These are phyloP conservation scores for Chromis chromis DNA, from an alignment of 2,797 vertebrate genomes.

Conservation along the genomic window DNA sequence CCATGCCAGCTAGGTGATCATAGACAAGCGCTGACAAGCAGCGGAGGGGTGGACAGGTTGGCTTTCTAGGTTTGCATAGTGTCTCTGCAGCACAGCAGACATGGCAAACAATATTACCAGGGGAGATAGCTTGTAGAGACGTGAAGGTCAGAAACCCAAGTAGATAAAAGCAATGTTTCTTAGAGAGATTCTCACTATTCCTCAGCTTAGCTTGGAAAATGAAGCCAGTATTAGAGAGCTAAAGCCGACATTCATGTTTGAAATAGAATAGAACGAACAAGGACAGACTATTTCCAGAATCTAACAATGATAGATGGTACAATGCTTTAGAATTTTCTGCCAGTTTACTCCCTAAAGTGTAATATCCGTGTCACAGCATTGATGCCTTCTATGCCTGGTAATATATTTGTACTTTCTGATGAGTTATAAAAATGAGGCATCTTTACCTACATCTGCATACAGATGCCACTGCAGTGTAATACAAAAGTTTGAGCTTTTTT, in stretches of 20 bases:
- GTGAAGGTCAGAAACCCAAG: slow-evolving; percentile 64
- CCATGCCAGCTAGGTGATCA: slow-evolving; percentile 74
- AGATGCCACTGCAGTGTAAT: slow-evolving; percentile 40
- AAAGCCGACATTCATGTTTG: slow-evolving; percentile 63
- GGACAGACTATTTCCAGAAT: slow-evolving; percentile 49
- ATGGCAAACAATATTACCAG: slow-evolving; percentile 68
- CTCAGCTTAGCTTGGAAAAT: slow-evolving; percentile 48
- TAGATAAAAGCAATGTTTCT: slow-evolving; percentile 58
- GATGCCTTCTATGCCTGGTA: slow-evolving; percentile 24
- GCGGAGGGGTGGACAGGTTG: slow-evolving; percentile 66
- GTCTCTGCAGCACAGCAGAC: slow-evolving; percentile 61
- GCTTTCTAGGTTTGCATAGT: slow-evolving; percentile 69
- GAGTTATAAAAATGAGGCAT: slow-evolving; percentile 45
- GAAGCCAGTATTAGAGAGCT: slow-evolving; percentile 41
- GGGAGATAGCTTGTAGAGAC: slow-evolving; percentile 64
- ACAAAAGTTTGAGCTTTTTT: slow-evolving; percentile 53
- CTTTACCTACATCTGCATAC: slow-evolving; percentile 50
- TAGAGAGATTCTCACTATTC: slow-evolving; percentile 46
- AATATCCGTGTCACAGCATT: slow-evolving; percentile 54
- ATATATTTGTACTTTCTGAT: slow-evolving; percentile 44
- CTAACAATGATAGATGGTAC: slow-evolving; percentile 53
- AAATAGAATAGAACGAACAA: slow-evolving; percentile 51
- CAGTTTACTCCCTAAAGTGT: slow-evolving; percentile 56
- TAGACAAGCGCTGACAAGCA: slow-evolving; percentile 68
- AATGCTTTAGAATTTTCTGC: slow-evolving; percentile 33